These are phyloP conservation scores for Rhineura floridana DNA, from an alignment of 2,113 vertebrate species.

Conservation along the genomic window DNA sequence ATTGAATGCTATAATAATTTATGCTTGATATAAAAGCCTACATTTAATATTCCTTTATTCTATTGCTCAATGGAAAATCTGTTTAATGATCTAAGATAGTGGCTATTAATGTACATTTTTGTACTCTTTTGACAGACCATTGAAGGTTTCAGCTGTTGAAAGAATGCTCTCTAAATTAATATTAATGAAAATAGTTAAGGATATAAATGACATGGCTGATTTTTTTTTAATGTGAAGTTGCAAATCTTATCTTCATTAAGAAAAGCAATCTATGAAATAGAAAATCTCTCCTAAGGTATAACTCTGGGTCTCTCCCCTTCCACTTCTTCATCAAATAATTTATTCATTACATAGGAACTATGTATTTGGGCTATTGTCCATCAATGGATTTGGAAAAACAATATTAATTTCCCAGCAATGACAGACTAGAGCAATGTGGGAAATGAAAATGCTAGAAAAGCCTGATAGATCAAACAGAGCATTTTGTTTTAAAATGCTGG, in stretches of 20 bases:
- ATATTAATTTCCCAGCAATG: not conserved
- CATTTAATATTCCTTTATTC: constrained; percentile 21
- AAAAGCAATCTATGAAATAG: constrained; percentile 30
- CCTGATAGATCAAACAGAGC: not conserved
- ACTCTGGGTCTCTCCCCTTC: not conserved
- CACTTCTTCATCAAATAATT: constrained; percentile 13
- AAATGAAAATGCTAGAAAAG: not conserved
- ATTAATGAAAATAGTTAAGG: constrained; percentile 45
- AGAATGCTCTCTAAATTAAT: constrained; percentile 52
- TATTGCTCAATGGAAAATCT: constrained; percentile 35
- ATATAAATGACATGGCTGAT: constrained; percentile 15
- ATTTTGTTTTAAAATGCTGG: not conserved
- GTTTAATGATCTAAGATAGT: constrained; percentile 24
- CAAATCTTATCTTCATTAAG: constrained; percentile 47
- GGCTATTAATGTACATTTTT: constrained; percentile 51
- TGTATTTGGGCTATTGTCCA: not conserved
- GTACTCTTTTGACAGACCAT: constrained; percentile 1
- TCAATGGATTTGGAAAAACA: constrained; percentile 4
- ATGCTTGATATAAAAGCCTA: constrained; percentile 17
- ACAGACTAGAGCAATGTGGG: not conserved
- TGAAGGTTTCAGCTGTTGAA: constrained; percentile 37
- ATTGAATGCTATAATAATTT: not conserved
- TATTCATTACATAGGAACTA: constrained; percentile 39
- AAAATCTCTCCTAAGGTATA: constrained; percentile 31
- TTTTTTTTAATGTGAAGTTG: not conserved